A percentile compares a stretch with the other conserved stretches of the same genome.
Evolutionary conservation across 2,797 vertebrate species (phyloP).

Genomic region (Pangasius djambal): DNA sequence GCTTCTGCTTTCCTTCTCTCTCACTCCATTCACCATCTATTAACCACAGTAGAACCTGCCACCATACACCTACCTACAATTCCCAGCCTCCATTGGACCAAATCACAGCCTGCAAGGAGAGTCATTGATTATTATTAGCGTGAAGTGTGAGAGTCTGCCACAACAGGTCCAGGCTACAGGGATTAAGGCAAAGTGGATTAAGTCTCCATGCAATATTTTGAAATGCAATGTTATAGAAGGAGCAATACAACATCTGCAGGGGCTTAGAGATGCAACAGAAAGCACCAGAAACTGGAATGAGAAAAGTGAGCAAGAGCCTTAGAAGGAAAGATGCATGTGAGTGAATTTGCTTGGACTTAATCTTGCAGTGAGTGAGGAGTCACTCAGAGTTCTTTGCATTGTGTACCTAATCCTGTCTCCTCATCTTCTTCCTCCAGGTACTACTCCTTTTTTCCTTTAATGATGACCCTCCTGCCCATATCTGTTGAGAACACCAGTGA

Average conservation of each 20-base stretch:
- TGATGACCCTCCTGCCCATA: constrained; percentile 41
- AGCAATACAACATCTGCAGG: constrained; percentile 56
- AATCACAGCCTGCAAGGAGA: constrained; percentile 46
- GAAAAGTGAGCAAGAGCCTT: constrained; percentile 17
- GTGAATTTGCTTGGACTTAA: constrained; percentile 26
- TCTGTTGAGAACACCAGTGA: constrained; percentile 39
- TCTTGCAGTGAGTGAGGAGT: constrained; percentile 31
- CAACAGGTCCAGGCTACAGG: constrained; percentile 54
- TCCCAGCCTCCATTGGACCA: constrained; percentile 34
- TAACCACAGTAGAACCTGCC: constrained; percentile 53
- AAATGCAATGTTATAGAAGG: constrained; percentile 50
- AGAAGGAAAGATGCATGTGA: constrained; percentile 8
- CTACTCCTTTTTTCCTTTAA: constrained; percentile 16
- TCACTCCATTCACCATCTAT: constrained; percentile 55
- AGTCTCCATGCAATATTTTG: constrained; percentile 54
- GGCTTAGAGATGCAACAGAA: constrained; percentile 57
- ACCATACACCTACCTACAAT: constrained; percentile 49
- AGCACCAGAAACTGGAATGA: constrained; percentile 42
- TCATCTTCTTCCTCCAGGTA: constrained; percentile 10
- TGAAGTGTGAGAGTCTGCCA: constrained; percentile 50
- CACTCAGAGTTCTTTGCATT: constrained; percentile 42
- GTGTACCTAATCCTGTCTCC: constrained; percentile 46
- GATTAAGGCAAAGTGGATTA: constrained; percentile 63
- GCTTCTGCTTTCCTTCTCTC: constrained; percentile 44
- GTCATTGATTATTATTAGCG: constrained; percentile 59